Evolutionary conservation across 2,113 vertebrate species (phyloP).

Genomic region (Eublepharis macularius): DNA sequence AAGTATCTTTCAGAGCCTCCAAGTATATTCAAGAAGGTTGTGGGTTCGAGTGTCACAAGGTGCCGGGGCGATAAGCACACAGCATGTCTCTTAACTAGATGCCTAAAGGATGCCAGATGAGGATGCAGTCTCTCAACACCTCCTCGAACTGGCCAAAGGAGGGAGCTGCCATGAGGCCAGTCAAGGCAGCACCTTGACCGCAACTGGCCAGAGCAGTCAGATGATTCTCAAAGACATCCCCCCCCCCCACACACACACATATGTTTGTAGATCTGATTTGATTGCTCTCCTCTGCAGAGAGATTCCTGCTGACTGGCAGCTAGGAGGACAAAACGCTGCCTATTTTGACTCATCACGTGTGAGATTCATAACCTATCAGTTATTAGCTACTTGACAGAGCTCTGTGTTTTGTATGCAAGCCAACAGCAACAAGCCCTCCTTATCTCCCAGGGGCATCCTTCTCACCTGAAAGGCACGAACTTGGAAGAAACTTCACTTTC

Average conservation of each 20-base stretch:
- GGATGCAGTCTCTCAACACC: no score
- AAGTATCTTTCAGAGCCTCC: not conserved
- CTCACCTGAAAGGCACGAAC: no score
- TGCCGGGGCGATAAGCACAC: not conserved
- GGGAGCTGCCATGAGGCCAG: not conserved
- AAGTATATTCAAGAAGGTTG: not conserved
- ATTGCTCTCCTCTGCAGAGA: no score
- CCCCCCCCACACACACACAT: no score
- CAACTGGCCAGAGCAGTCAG: not conserved
- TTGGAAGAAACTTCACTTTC: not conserved
- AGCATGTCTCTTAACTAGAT: not conserved
- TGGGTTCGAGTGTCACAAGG: not conserved
- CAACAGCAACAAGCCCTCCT: no score
- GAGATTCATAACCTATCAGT: not conserved
- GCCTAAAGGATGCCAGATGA: no score
- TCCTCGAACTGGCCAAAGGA: not conserved
- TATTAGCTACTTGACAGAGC: not conserved
- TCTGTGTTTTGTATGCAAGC: no score
- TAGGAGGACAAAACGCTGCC: not conserved
- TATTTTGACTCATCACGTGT: not conserved
- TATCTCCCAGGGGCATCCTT: no score
- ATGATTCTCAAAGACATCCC: no score
- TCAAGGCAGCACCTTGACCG: no score
- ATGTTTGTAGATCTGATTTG: no score
- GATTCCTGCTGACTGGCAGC: no score